Evolutionary conservation across 2,113 vertebrate genomes (phyloP).

Genomic region (Corvus cornix): DNA sequence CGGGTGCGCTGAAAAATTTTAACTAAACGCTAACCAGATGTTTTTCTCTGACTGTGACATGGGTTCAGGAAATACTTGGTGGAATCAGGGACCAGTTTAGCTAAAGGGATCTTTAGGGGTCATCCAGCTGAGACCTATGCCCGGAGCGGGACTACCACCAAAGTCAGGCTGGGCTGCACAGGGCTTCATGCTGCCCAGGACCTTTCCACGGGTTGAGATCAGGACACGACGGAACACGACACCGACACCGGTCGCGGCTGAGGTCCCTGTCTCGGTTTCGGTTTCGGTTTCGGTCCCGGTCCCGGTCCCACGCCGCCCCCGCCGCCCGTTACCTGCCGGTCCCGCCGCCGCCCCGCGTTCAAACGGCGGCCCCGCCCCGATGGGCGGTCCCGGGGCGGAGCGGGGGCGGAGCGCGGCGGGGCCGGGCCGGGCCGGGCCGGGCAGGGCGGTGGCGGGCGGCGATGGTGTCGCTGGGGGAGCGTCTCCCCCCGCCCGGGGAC

Average conservation of each 20-base stretch:
- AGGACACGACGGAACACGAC: too few relatives aligned
- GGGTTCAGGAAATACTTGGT: background rate
- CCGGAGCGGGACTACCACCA: fast-evolving
- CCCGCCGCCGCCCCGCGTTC: background rate
- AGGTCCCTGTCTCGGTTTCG: too few relatives aligned
- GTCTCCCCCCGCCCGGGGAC: background rate
- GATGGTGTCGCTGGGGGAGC: background rate
- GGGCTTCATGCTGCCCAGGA: background rate
- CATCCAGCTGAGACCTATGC: fast-evolving
- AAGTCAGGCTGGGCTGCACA: background rate
- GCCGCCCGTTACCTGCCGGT: background rate
- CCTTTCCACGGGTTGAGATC: fast-evolving
- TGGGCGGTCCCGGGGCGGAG: background rate
- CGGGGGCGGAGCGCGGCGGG: background rate
- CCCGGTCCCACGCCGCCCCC: background rate
- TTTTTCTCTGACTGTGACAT: background rate
- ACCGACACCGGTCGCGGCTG: fast-evolving
- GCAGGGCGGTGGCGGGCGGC: too few relatives aligned
- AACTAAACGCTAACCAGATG: background rate
- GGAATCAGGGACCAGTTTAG: background rate
- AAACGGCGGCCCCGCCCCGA: background rate
- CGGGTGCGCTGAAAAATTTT: background rate
- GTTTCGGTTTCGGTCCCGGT: background rate
- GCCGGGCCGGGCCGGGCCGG: too few relatives aligned
- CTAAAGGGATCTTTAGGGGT: background rate